A percentile compares a stretch with the other conserved stretches of the same genome.
phyloP scores from a whole-genome alignment of 2,113 vertebrate species.

The Dicrurus megarhynchus region DNA sequence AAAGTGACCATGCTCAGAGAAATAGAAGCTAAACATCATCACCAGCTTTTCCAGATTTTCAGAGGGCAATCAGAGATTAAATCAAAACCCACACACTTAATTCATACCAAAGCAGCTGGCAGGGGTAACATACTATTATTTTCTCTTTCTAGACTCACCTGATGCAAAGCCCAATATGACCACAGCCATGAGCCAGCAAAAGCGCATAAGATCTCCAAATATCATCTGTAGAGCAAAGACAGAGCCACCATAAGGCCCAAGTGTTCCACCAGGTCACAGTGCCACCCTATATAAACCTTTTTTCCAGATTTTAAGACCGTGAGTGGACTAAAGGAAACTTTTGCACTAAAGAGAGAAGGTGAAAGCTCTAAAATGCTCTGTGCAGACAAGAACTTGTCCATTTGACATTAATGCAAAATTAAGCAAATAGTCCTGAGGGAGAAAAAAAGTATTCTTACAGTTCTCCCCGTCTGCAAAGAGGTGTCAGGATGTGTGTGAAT shows the following conservation, averaged over 20 bases:
- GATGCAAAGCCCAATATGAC: constrained; percentile 91
- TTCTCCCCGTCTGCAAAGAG: not conserved
- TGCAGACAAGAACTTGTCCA: not conserved
- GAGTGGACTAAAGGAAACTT: not conserved
- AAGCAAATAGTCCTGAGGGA: not conserved
- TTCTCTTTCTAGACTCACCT: constrained; percentile 72
- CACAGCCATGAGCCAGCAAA: constrained; percentile 92
- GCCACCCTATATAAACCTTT: not conserved
- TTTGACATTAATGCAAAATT: not conserved
- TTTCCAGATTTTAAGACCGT: not conserved
- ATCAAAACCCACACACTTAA: not conserved
- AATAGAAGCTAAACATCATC: not conserved
- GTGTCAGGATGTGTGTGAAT: not conserved
- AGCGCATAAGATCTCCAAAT: constrained; percentile 92
- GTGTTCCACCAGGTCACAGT: not conserved
- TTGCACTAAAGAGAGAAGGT: not conserved
- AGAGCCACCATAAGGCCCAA: not conserved
- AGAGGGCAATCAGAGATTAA: not conserved
- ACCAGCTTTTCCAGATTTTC: not conserved
- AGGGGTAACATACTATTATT: not conserved
- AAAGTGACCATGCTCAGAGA: not conserved
- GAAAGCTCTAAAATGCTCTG: not conserved
- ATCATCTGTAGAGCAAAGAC: constrained; percentile 82
- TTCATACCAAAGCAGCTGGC: not conserved
- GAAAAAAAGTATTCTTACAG: not conserved